These are phyloP conservation scores for Acleris sparsana DNA, from an alignment of 2,888 invertebrate genomes.

Conservation along the genomic window DNA sequence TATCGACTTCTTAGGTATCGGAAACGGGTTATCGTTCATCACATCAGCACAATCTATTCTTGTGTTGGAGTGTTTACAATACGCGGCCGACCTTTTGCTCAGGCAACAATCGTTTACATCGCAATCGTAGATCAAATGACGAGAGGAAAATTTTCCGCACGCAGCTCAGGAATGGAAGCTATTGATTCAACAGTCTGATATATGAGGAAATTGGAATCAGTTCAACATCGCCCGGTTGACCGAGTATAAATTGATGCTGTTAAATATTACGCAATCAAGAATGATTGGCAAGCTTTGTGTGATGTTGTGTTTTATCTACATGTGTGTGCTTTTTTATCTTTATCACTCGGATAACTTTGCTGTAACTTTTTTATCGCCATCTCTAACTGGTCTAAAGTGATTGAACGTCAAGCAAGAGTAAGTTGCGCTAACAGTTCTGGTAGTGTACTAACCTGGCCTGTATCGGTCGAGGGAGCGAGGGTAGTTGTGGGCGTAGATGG, in stretches of 20 bases:
- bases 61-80: slow-evolving; percentile 35
- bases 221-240: background rate
- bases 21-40: slow-evolving; percentile 29
- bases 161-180: background rate
- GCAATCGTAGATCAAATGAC: background rate
- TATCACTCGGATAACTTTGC: too few species aligned
- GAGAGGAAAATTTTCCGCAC: background rate
- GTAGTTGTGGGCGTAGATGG: slow-evolving; percentile 94
- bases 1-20: slow-evolving; percentile 40
- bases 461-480: slow-evolving; percentile 88
- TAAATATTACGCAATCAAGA: background rate
- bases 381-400: too few species aligned
- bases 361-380: too few species aligned
- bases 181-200: slow-evolving; percentile 1
- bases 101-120: background rate
- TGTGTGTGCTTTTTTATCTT: slow-evolving; percentile 4
- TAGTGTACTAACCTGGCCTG: slow-evolving; percentile 91
- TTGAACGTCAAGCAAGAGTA: too few species aligned
- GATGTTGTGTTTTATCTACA: slow-evolving; percentile 1
- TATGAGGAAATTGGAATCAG: background rate
- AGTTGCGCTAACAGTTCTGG: too few species aligned
- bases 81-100: slow-evolving; percentile 23
- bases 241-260: too few species aligned
- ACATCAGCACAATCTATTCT: slow-evolving; percentile 33
- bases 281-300: slow-evolving; percentile 24